Conservation (phyloP, 2,888 invertebrate genomes). For the Malacosoma neustria region DNA sequence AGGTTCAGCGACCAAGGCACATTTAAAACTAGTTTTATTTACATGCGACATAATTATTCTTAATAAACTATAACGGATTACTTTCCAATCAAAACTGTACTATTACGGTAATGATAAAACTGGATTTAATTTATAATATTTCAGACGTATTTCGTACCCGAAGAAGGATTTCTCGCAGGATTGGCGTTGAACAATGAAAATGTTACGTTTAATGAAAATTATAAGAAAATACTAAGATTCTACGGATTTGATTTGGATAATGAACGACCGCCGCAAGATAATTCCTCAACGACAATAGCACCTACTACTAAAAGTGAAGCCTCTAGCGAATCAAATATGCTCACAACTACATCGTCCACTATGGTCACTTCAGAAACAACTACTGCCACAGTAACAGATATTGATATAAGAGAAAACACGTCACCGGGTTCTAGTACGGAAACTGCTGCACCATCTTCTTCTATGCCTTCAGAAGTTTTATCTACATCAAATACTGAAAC, state of each 20-base stretch:
- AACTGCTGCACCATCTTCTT: conserved; percentile 29
- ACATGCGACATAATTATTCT: neutral
- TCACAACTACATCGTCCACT: conserved; percentile 3
- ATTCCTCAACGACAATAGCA: conserved; percentile 16
- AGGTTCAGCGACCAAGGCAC: neutral
- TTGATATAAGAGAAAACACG: conserved; percentile 31
- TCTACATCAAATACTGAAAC: conserved; percentile 37
- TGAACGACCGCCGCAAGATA: conserved; percentile 41
- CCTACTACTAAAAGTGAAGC: neutral
- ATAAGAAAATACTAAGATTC: conserved; percentile 82
- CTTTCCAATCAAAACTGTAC: neutral
- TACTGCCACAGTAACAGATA: conserved; percentile 18
- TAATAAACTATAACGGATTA: neutral
- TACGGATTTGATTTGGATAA: conserved; percentile 86
- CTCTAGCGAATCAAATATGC: neutral
- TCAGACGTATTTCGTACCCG: conserved; percentile 88
- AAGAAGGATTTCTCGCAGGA: conserved; percentile 88
- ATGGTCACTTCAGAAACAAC: conserved; percentile 7
- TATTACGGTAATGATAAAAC: neutral
- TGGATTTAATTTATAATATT: conserved; percentile 16
- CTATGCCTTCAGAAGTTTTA: conserved; percentile 18
- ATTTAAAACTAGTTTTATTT: neutral
- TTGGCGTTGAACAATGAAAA: conserved; percentile 86
- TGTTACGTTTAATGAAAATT: conserved; percentile 82
- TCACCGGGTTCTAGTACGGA: conserved; percentile 42